These are phyloP conservation scores for Calameuta idolon DNA, from an alignment of 2,888 invertebrate species.

Conservation along the genomic window DNA sequence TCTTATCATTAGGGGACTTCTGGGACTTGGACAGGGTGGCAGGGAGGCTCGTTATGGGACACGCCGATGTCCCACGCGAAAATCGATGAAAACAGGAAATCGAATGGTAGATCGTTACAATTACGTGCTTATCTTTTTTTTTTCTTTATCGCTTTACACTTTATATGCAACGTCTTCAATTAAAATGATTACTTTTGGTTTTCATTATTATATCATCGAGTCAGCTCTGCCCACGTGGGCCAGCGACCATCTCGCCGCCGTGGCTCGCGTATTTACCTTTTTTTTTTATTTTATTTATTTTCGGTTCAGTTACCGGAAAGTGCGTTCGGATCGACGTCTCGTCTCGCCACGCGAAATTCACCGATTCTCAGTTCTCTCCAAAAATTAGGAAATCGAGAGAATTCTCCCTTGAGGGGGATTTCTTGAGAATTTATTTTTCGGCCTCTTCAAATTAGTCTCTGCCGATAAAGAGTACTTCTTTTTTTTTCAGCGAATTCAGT, in stretches of 20 bases:
- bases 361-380: neutral
- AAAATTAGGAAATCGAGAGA: neutral
- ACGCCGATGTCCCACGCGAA: constrained; percentile 53
- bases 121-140: constrained; percentile 30
- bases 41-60: neutral
- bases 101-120: constrained; percentile 39
- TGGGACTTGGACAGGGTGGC: neutral
- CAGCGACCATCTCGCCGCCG: constrained; percentile 52
- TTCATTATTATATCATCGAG: constrained; percentile 26
- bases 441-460: neutral
- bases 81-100: constrained; percentile 61
- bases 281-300: constrained; percentile 29
- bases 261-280: constrained; percentile 34
- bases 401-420: neutral
- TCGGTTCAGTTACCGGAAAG: constrained; percentile 23
- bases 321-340: neutral
- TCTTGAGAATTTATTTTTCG: neutral
- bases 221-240: constrained; percentile 50
- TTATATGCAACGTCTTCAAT: constrained; percentile 9
- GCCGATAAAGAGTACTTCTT: neutral
- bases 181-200: constrained; percentile 22
- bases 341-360: constrained; percentile 23
- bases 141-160: constrained; percentile 9
- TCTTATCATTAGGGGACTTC: neutral
- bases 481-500: neutral